Evolutionary conservation across 2,888 invertebrate species (phyloP), one percentile per base, ranked within the genome.

Genomic region (Helicoverpa assulta): DNA sequence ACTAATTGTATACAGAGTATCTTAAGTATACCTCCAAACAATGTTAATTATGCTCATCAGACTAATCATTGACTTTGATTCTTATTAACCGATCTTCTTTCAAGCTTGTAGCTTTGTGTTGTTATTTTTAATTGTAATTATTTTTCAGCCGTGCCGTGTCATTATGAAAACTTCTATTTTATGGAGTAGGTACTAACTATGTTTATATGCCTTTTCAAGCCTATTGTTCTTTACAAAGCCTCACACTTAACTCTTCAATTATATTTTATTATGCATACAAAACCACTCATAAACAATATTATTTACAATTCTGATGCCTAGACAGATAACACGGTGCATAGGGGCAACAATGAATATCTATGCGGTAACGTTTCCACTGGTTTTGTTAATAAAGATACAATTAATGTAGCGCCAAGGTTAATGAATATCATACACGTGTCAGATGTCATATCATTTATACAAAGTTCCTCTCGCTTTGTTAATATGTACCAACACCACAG

Each of bases 361-460:
- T 52, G 21, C 33, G 29, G 33, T 80, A 50, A 59, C 51, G 18
- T 62, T 47, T 37, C 33, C 53, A 52, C 43, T 66, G 57, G 55
- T 67, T 77, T 73, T 76, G n/a, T 54, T 14, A 73, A 84, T 73
- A 54, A 72, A 64, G 58, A 26, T 65, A 69, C 60, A 74, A 69
- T 76, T 70, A 70, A 76, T 43, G 57, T 62, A 61, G 53, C 54
- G 55, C 61, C 83, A 84, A 83, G 83, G 83, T 84, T 76, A 81
- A 83, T 82, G 63, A 69, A 63, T 79, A 82, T 82, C 72, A 73
- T 73, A 66, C 75, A 80, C 73, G 75, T 80, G 81, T 82, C 81
- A 85, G 72, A 76, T 80, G 74, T 77, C 74, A 78, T 76, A 72
- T 73, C 63, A 83, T 81, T 74, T 73, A 73, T 67, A 74, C 62